Evolutionary conservation across 2,888 invertebrate genomes (phyloP), one percentile per base, ranked within the genome.

Genomic region (Acleris literana): DNA sequence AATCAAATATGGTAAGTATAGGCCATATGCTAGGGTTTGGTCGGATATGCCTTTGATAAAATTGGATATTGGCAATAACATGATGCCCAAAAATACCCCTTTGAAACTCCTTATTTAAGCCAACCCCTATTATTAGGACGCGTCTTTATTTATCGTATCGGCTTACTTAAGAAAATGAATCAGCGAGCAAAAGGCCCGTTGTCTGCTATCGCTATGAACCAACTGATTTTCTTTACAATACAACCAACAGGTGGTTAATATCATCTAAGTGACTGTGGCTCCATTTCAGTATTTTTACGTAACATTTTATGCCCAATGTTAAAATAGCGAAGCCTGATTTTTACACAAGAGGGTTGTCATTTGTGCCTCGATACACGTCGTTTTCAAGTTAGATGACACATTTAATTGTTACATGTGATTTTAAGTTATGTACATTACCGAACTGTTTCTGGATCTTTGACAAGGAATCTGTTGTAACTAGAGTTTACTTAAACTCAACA

Each of bases 191-290:
- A 39, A 33, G 18, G 17, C 43, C 52, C 16, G 20, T 63, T 63
- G 52, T 63, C 56, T 63, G 56, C 43, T 39, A 39, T 39, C 13
- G 20, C 16, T 57, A 57, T 25, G 57, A 18, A 52, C 63, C 20
- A n/a, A 11, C 53, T 64, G 52, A 58, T 64, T 64, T 64, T 46
- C 52, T 17, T 46, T n/a, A 63, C 63, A 56, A 49, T 20, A 58
- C 46, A n/a, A 64, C 33, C 58, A 58, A 64, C 64, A 64, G 48
- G 64, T 64, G 64, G 52, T 64, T 64, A 58, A 64, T 64, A 64
- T 58, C 53, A 46, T 22, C 20, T 39, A 53, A 58, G 58, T 64
- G 53, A 33, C 46, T 58, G 11, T 5, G 43, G 33, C 33, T 55
- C 39, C 18, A 46, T 56, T 20, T 20, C 43, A 39, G 17, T 17